phyloP scores from a whole-genome alignment of 2,888 invertebrate species.

The Tetanocera ferruginea region DNA sequence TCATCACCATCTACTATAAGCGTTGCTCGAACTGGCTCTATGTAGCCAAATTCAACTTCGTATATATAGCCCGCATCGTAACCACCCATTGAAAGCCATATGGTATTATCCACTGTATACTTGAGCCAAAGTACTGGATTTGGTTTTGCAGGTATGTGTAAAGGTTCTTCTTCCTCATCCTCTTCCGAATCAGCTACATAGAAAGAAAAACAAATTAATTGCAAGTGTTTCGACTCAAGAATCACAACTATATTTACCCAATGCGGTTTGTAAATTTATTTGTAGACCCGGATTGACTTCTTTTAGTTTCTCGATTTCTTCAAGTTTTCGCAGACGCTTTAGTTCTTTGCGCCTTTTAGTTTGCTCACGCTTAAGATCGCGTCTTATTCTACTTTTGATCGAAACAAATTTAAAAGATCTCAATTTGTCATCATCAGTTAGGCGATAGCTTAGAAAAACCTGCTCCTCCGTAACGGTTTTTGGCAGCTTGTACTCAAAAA shows the following conservation, averaged over 20 bases:
- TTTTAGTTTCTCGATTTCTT: conserved; percentile 74
- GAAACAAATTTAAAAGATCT: conserved; percentile 72
- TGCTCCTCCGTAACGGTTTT: conserved; percentile 70
- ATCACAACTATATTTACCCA: conserved; percentile 71
- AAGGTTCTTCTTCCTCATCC: conserved; percentile 71
- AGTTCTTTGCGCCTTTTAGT: conserved; percentile 72
- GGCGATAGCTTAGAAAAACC: conserved; percentile 60
- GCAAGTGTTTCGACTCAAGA: background rate
- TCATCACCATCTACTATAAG: conserved; percentile 73
- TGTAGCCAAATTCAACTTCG: conserved; percentile 71
- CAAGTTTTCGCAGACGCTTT: conserved; percentile 72
- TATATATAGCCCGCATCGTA: conserved; percentile 79
- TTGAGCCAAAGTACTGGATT: conserved; percentile 74
- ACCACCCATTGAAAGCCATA: conserved; percentile 77
- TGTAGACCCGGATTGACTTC: conserved; percentile 74
- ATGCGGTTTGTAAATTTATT: conserved; percentile 74
- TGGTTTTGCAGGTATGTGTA: conserved; percentile 73
- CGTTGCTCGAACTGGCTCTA: conserved; percentile 70
- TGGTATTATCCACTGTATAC: conserved; percentile 71
- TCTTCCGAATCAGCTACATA: conserved; percentile 73
- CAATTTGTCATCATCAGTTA: conserved; percentile 60
- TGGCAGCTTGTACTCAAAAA: conserved; percentile 71
- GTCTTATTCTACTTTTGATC: conserved; percentile 74
- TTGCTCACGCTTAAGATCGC: conserved; percentile 74
- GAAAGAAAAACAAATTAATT: background rate